phyloP scores from a whole-genome alignment of 2,113 vertebrate genomes.

The Vombatus ursinus region DNA sequence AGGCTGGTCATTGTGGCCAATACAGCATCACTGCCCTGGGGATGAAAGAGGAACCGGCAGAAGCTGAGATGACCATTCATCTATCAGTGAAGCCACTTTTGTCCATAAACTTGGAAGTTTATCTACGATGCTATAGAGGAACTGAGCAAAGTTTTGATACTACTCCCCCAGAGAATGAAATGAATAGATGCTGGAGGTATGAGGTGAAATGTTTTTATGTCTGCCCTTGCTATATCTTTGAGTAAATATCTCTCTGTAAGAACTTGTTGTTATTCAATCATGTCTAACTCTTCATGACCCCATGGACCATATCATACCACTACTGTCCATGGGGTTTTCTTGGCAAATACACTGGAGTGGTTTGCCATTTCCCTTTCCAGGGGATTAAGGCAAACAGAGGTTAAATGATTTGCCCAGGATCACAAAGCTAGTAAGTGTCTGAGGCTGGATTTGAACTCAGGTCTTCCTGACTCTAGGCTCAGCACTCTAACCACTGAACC shows the following conservation, averaged over 20 bases:
- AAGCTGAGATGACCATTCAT: not conserved
- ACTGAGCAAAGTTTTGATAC: not conserved
- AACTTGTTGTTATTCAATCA: not conserved
- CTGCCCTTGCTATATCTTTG: not conserved
- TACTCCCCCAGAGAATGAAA: not conserved
- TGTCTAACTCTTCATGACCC: not conserved
- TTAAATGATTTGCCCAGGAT: not conserved
- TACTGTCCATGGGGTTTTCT: not conserved
- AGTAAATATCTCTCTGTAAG: not conserved
- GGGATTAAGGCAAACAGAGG: not conserved
- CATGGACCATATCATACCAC: not conserved
- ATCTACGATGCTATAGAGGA: not conserved
- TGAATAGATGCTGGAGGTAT: not conserved
- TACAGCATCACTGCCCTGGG: not conserved
- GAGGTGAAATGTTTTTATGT: not conserved
- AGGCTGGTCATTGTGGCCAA: not conserved
- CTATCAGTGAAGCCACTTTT: not conserved
- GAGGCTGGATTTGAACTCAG: not conserved
- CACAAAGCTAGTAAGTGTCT: not conserved
- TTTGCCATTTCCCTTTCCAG: not conserved
- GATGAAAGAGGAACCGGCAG: not conserved
- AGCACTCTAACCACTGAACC: too few species aligned
- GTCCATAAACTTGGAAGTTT: not conserved
- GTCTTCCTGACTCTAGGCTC: not conserved
- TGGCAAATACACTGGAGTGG: not conserved